Base-by-base conservation (phyloP, 2,888 invertebrate species). In the Agonopterix subpropinquella region DNA sequence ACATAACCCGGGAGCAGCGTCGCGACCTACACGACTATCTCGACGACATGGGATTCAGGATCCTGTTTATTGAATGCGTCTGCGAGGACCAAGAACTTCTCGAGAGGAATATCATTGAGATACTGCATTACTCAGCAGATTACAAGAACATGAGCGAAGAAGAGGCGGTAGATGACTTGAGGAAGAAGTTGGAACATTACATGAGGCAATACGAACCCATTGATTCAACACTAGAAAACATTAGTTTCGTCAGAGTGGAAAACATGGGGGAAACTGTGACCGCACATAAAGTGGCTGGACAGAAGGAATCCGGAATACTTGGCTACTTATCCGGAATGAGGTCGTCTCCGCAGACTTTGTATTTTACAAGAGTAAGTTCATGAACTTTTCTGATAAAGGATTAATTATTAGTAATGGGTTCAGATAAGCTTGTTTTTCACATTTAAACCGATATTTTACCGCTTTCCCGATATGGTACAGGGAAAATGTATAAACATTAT, bases 11-110 rank as follows among this genome's bases (percentile, higher is more conserved):
- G 44, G 92, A 93, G 49, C 93, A 97, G 56, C 91, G 98, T 28
- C 90, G 93, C 58, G 92, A 95, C 68, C 90, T 96, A 48, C 90
- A 92, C 71, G 92, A 93, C 52, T 92, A 95, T 68, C 89, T 91
- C 54, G 87, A 91, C 7, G 91, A 93, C 56, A 90, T 93, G 82
- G 94, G 95, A 52, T 95, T 94, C 81, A 92, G 96, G 65, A 92
- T 97, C 51, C 92, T 98, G 72, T 97, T 97, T 85, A 93, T 98
- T 57, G 98, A 98, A 78, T 96, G 96, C 74, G 92, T 97, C 56
- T 97, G 97, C 81, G 95, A 96, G 62, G 96, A 97, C 57, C 85
- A 88, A 48, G 82, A 80, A 47, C 56, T 89, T 0, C 77, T 89
- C 2, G 88, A 89, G 57, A 73, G 82, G 50, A 87, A 88, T 64